phyloP scores from a whole-genome alignment of 2,888 invertebrate species.

The Cybosia mesomella region DNA sequence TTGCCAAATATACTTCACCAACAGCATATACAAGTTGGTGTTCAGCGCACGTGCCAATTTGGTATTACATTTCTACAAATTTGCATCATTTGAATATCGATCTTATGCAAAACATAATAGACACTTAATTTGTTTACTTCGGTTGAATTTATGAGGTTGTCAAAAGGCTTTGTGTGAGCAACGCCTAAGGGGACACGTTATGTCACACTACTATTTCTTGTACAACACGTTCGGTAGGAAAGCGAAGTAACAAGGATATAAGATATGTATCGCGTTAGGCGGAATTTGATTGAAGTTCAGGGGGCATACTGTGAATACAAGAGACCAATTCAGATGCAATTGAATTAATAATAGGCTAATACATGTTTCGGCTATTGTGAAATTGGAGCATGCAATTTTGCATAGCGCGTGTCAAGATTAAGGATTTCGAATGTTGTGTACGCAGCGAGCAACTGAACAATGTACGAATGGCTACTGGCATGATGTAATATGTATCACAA shows the following conservation, averaged over 20 bases:
- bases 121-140: conserved; percentile 27
- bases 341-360: conserved; percentile 30
- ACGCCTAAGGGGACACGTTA: conserved; percentile 79
- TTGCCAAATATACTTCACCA: conserved; percentile 47
- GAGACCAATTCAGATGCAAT: conserved; percentile 41
- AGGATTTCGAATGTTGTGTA: conserved; percentile 17
- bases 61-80: conserved; percentile 34
- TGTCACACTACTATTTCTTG: conserved; percentile 79
- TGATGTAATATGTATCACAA: neutral
- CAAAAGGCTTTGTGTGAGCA: conserved; percentile 67
- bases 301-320: conserved; percentile 54
- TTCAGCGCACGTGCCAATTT: conserved; percentile 59
- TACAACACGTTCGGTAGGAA: conserved; percentile 75
- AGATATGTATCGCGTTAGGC: conserved; percentile 74
- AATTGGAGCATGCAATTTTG: conserved; percentile 20
- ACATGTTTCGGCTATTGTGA: conserved; percentile 22
- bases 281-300: conserved; percentile 73
- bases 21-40: conserved; percentile 59
- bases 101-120: conserved; percentile 46
- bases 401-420: conserved; percentile 19
- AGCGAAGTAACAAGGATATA: conserved; percentile 83
- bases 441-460: conserved; percentile 6
- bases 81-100: conserved; percentile 38
- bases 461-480: neutral
- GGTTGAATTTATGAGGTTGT: conserved; percentile 54